Conservation (phyloP, 2,113 vertebrate genomes). For the Pseudopipra pipra region DNA sequence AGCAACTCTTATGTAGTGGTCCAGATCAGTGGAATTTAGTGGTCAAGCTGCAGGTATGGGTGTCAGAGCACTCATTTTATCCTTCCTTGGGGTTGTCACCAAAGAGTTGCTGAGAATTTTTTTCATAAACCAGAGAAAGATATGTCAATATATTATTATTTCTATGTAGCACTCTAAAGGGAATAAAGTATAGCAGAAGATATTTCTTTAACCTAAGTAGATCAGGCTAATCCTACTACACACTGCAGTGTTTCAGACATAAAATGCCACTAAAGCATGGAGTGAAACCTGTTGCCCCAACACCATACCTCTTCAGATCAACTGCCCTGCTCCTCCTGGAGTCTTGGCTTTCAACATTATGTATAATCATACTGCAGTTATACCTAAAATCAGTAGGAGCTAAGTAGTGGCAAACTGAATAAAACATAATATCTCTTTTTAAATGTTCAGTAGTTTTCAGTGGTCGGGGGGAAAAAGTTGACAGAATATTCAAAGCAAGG, state of each 20-base stretch:
- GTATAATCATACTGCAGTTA: not conserved
- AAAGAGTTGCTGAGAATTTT: not conserved
- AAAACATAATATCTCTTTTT: not conserved
- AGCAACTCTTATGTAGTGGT: accelerated
- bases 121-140: not conserved
- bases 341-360: not conserved
- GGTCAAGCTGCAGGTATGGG: not conserved
- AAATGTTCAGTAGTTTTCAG: not conserved
- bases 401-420: not conserved
- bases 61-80: not conserved
- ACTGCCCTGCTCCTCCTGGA: not conserved
- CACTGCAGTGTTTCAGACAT: not conserved
- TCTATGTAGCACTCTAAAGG: not conserved
- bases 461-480: accelerated
- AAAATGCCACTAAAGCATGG: not conserved
- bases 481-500: not conserved
- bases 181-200: not conserved
- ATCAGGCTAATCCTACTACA: not conserved
- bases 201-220: not conserved
- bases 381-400: not conserved
- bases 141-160: not conserved
- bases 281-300: not conserved
- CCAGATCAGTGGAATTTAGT: not conserved
- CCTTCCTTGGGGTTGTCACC: not conserved
- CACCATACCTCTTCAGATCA: not conserved